A percentile compares a stretch with the other conserved stretches of the same genome.
These are phyloP conservation scores for Xiphorhynchus elegans DNA, from an alignment of 2,113 vertebrate genomes.

Conservation along the genomic window DNA sequence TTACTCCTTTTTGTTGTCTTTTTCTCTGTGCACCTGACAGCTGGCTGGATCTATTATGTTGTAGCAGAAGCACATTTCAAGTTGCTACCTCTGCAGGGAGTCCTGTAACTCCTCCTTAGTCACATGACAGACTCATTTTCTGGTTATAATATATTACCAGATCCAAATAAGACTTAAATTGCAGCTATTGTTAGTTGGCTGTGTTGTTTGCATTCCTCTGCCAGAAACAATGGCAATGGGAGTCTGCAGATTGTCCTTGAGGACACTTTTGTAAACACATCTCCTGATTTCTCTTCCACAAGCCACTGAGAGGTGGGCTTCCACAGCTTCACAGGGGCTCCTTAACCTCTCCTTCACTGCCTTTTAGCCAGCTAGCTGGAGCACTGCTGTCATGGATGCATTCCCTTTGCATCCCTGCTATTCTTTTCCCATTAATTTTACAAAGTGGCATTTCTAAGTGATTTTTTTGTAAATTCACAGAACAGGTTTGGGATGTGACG, in stretches of 20 bases:
- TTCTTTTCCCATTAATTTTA: neutral
- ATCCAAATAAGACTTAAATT: neutral
- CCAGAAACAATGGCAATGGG: neutral
- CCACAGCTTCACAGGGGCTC: neutral
- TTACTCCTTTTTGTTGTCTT: neutral
- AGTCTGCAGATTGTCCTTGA: neutral
- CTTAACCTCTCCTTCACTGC: neutral
- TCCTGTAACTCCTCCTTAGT: neutral
- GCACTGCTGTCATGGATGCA: neutral
- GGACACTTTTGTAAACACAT: neutral
- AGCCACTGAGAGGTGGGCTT: neutral
- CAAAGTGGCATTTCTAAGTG: neutral
- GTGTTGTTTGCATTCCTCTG: neutral
- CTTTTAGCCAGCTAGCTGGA: neutral
- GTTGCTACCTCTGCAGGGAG: neutral
- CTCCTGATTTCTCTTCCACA: neutral
- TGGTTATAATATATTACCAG: neutral
- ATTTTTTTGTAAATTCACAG: neutral
- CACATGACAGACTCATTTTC: neutral
- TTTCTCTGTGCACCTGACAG: neutral
- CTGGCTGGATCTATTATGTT: neutral
- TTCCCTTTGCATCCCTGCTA: neutral
- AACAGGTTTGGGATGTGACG: neutral
- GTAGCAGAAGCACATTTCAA: neutral
- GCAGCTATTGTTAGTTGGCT: neutral